These are phyloP conservation scores for Leptopilina syphax DNA, from an alignment of 2,888 invertebrate species.

Conservation along the genomic window DNA sequence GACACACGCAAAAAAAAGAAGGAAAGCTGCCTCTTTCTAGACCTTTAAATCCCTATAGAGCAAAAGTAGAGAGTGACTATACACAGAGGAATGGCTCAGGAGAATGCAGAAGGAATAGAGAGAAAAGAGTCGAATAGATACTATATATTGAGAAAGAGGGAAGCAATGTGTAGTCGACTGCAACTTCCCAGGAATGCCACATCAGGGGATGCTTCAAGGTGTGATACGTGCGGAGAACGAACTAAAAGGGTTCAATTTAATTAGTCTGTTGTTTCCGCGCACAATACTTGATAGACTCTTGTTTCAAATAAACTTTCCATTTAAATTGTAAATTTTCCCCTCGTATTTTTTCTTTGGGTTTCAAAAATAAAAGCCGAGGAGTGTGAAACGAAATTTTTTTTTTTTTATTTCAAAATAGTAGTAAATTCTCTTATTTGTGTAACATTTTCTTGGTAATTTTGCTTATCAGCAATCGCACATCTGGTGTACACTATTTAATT, in stretches of 20 bases:
- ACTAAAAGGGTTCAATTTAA: slow-evolving; percentile 35
- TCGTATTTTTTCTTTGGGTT: no score
- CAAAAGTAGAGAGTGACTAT: slow-evolving; percentile 2
- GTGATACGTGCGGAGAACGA: slow-evolving; percentile 22
- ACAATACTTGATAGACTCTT: not conserved
- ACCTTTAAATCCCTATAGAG: not conserved
- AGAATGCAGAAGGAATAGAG: slow-evolving; percentile 4
- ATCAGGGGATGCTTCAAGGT: slow-evolving; percentile 13
- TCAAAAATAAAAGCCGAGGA: no score
- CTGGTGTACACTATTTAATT: no score
- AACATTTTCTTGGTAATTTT: no score
- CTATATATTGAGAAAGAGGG: not conserved
- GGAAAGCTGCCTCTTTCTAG: not conserved
- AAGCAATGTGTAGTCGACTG: not conserved
- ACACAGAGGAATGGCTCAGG: not conserved
- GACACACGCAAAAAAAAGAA: not conserved
- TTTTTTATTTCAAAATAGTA: no score
- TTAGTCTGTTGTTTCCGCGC: not conserved
- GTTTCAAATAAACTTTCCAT: not conserved
- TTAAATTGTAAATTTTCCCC: not conserved
- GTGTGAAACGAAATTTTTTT: no score
- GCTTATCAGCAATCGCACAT: no score
- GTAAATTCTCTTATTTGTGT: no score
- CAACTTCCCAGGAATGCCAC: slow-evolving; percentile 29
- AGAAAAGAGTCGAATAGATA: not conserved